Percentiles rank a stretch among this genome's conserved stretches.
Conservation (phyloP, 2,113 vertebrate genomes). For the Mellivora capensis region DNA sequence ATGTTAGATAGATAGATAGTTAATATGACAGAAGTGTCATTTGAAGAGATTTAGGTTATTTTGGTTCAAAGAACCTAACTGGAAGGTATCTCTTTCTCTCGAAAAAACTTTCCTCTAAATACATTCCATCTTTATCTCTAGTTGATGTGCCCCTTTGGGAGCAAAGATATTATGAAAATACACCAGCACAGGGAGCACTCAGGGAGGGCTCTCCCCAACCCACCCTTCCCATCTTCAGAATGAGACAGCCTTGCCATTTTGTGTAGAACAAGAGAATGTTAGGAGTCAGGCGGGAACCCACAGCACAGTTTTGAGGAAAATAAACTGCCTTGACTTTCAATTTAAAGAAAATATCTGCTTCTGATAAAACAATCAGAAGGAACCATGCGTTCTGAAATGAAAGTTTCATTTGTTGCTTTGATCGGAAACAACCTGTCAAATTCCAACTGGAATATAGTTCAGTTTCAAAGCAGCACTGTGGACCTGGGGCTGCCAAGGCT, state of each 20-base stretch:
- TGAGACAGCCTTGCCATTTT: neutral
- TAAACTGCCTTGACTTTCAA: slow-evolving; percentile 25
- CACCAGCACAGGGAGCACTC: neutral
- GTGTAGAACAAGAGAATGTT: neutral
- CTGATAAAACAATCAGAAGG: neutral
- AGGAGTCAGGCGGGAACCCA: neutral
- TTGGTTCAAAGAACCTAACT: neutral
- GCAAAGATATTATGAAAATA: slow-evolving; percentile 10
- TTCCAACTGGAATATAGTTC: neutral
- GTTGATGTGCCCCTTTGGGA: neutral
- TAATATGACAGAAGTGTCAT: neutral
- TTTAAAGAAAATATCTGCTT: slow-evolving; percentile 50
- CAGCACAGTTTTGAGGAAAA: slow-evolving; percentile 40
- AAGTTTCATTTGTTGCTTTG: slow-evolving; percentile 2
- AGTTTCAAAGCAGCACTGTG: neutral
- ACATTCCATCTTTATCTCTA: neutral
- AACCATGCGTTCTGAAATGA: neutral
- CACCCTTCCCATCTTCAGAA: neutral
- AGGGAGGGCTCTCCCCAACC: neutral
- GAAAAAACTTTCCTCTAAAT: slow-evolving; percentile 24
- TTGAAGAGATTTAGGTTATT: slow-evolving; percentile 8
- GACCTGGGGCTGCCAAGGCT: neutral
- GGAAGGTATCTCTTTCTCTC: neutral
- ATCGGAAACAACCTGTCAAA: neutral
- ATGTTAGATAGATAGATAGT: neutral